Evolutionary conservation across 2,888 invertebrate genomes (phyloP).

Genomic region (Macrophya annulata): DNA sequence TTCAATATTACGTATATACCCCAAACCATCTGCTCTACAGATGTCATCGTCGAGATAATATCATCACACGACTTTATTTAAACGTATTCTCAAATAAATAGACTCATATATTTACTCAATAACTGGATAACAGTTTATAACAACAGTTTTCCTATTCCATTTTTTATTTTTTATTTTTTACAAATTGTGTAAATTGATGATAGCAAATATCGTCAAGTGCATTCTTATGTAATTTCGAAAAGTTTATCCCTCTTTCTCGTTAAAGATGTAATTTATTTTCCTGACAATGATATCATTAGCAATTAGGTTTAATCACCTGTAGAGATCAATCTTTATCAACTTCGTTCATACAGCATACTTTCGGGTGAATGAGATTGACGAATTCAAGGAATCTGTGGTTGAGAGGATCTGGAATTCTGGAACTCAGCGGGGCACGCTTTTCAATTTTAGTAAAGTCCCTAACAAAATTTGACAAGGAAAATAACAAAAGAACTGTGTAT

Average conservation of each 20-base stretch:
- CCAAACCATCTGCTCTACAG: constrained; percentile 39
- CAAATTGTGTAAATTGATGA: not conserved
- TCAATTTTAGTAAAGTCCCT: constrained; percentile 38
- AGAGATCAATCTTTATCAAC: constrained; percentile 4
- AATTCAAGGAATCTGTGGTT: constrained; percentile 21
- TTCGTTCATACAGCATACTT: not conserved
- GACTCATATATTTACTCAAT: not conserved
- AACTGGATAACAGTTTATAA: not conserved
- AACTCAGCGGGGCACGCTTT: not conserved
- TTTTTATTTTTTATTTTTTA: not conserved
- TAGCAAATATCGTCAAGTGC: not conserved
- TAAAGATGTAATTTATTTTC: not conserved
- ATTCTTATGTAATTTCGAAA: not conserved
- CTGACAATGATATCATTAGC: not conserved
- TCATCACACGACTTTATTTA: not conserved
- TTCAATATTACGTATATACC: constrained; percentile 16
- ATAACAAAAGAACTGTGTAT: constrained; percentile 44
- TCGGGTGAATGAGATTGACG: constrained; percentile 26
- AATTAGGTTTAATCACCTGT: not conserved
- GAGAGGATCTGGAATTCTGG: not conserved
- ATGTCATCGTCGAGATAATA: constrained; percentile 49
- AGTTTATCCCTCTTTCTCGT: not conserved
- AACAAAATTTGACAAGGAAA: constrained; percentile 20
- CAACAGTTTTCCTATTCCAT: not conserved
- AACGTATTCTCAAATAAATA: not conserved